A percentile compares a stretch with the other conserved stretches of the same genome.
These are phyloP conservation scores for Dendrocopos noguchii DNA, from an alignment of 2,113 vertebrate genomes.

Conservation along the genomic window DNA sequence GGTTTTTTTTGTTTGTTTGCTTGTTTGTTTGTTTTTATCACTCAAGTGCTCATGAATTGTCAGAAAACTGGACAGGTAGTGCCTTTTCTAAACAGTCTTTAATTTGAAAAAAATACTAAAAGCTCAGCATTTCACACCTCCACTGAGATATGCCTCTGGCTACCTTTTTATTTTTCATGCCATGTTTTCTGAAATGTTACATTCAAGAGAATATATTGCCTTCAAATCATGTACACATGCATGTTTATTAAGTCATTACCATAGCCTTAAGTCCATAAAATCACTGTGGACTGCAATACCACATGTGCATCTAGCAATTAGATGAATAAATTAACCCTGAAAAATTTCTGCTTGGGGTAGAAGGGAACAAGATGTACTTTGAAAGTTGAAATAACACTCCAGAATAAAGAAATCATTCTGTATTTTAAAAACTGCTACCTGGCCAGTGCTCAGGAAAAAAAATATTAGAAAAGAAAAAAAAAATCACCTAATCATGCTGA, in stretches of 20 bases:
- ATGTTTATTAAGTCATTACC: conserved; percentile 71
- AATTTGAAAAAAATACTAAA: conserved; percentile 62
- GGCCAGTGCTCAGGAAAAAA: not conserved
- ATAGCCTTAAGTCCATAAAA: conserved; percentile 67
- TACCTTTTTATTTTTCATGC: conserved; percentile 62
- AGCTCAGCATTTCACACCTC: conserved; percentile 57
- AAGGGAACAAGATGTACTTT: conserved; percentile 48
- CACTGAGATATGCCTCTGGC: conserved; percentile 52
- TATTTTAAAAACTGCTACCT: conserved; percentile 54
- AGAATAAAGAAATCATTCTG: conserved; percentile 27
- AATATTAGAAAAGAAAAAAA: not conserved
- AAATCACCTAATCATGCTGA: conserved; percentile 24
- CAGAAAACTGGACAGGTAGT: conserved; percentile 57
- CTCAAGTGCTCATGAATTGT: not conserved
- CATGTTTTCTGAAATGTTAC: conserved; percentile 47
- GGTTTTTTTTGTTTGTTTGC: no score
- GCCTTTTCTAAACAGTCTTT: conserved; percentile 45
- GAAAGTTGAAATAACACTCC: conserved; percentile 48
- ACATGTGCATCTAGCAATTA: conserved; percentile 67
- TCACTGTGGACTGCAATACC: conserved; percentile 58
- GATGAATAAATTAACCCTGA: conserved; percentile 73
- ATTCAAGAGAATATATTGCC: conserved; percentile 61
- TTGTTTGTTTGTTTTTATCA: not conserved
- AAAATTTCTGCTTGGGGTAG: conserved; percentile 52
- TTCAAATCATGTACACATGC: conserved; percentile 65